Conservation (phyloP, 2,888 invertebrate species). For the Athetis lepigone region DNA sequence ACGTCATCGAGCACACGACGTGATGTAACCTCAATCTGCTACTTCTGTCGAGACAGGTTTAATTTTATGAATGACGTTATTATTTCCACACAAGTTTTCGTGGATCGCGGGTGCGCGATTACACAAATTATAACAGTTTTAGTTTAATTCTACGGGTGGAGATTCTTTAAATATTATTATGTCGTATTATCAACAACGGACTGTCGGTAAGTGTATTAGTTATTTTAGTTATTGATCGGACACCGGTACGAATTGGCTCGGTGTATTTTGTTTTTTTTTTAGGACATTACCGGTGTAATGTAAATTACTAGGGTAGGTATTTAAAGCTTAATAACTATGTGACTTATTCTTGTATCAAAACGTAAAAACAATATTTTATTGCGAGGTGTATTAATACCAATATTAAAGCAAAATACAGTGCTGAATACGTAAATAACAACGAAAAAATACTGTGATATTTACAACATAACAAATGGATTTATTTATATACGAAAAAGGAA, state of each 20-base stretch:
- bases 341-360: background rate
- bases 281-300: too few relatives aligned
- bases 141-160: slow-evolving; percentile 41
- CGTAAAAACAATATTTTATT: background rate
- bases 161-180: slow-evolving; percentile 67
- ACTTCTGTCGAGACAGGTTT: slow-evolving; percentile 69
- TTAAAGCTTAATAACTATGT: too few relatives aligned
- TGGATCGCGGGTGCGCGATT: slow-evolving; percentile 65
- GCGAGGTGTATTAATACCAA: background rate
- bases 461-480: too few relatives aligned
- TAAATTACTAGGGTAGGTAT: too few relatives aligned
- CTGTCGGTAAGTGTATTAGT: slow-evolving; percentile 75
- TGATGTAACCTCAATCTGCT: slow-evolving; percentile 47
- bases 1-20: slow-evolving; percentile 43
- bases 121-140: slow-evolving; percentile 46
- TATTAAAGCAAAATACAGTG: background rate
- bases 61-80: slow-evolving; percentile 88
- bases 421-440: background rate
- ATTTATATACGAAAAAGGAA: too few relatives aligned
- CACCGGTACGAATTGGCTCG: background rate
- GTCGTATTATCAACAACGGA: slow-evolving; percentile 78
- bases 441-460: background rate
- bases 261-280: background rate
- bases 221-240: slow-evolving; percentile 9
- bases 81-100: slow-evolving; percentile 78